Evolutionary conservation across 2,797 vertebrate genomes (phyloP).

Genomic region (Gadopsis marmoratus): DNA sequence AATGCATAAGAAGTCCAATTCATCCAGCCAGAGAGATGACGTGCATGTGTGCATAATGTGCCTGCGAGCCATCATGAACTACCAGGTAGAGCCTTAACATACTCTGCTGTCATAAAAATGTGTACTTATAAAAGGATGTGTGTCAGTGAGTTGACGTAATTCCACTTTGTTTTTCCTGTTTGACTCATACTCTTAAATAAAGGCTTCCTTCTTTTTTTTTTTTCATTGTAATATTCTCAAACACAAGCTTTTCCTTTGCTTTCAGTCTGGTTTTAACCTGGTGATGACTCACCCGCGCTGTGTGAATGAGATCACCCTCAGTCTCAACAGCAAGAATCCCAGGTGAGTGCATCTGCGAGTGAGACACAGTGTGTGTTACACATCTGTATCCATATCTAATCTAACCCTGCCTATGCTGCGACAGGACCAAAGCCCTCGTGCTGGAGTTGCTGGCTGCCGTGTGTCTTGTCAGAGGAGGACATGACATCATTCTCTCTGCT

Average conservation of each 20-base stretch:
- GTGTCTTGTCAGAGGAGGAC: constrained; percentile 95
- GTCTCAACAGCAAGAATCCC: constrained; percentile 95
- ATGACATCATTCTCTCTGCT: constrained; percentile 95
- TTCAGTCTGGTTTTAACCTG: constrained; percentile 95
- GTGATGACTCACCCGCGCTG: constrained; percentile 97
- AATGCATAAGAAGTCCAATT: constrained; percentile 86
- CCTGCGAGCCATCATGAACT: constrained; percentile 98
- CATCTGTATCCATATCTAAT: constrained; percentile 13
- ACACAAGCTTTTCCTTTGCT: constrained; percentile 16
- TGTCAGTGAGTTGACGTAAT: background rate
- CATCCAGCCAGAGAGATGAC: constrained; percentile 92
- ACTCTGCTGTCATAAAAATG: background rate
- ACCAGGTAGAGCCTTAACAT: constrained; percentile 86
- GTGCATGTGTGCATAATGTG: constrained; percentile 99
- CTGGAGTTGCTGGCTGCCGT: constrained; percentile 94
- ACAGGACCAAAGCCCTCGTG: constrained; percentile 94
- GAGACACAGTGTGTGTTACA: background rate
- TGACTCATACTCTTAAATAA: background rate
- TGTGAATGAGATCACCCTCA: constrained; percentile 97
- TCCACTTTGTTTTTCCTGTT: background rate
- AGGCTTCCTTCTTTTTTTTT: too few relatives aligned
- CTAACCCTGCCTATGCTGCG: constrained; percentile 16
- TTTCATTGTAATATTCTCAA: background rate
- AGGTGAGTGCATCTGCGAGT: constrained; percentile 82
- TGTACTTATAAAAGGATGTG: background rate